These are phyloP conservation scores for Etia nguti DNA, from an alignment of 2,113 vertebrate species.

Conservation along the genomic window DNA sequence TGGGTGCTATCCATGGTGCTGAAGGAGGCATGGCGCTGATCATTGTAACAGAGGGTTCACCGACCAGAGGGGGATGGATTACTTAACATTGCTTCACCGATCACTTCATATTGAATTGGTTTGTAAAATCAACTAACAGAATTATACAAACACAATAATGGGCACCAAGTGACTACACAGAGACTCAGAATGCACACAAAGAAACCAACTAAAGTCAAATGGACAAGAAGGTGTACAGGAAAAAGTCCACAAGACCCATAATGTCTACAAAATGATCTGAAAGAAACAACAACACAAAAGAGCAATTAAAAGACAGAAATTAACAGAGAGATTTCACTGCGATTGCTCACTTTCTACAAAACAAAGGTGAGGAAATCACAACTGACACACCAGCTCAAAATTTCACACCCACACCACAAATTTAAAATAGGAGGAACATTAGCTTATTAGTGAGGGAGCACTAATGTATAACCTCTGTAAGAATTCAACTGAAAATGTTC, in stretches of 20 bases:
- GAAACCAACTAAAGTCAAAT: background rate
- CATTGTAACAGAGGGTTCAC: background rate
- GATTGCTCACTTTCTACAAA: background rate
- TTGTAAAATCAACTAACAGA: background rate
- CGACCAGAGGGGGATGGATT: background rate
- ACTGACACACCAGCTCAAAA: background rate
- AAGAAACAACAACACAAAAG: background rate
- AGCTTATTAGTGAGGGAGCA: background rate
- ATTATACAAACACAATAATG: background rate
- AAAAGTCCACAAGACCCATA: background rate
- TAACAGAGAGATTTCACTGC: background rate
- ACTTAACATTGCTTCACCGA: background rate
- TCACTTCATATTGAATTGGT: background rate
- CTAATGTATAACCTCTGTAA: background rate
- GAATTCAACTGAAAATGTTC: too few species aligned
- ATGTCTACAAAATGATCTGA: background rate
- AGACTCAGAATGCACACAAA: background rate
- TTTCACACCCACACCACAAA: background rate
- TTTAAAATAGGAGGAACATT: background rate
- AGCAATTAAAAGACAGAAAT: background rate
- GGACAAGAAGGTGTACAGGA: background rate
- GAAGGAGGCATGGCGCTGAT: background rate
- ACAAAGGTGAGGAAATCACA: background rate
- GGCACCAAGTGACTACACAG: background rate
- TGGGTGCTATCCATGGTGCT: constrained; percentile 48